Percentiles rank a stretch among this genome's conserved stretches.
Conservation (phyloP, 30 jellyfish, hydroid and myxozoan genomes). For the Phacellophora camtschatica region DNA sequence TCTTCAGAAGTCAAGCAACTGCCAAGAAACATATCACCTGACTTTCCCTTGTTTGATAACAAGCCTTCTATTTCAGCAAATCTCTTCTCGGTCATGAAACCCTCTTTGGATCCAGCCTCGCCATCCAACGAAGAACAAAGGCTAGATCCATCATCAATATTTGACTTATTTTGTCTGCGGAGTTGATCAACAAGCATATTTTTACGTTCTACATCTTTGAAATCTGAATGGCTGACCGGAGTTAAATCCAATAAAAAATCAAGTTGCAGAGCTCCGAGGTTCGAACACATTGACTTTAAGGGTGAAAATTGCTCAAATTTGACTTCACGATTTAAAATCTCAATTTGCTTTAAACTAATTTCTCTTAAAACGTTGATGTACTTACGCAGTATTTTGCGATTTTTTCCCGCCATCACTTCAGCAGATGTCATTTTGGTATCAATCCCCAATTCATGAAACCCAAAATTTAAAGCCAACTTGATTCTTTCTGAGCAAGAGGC, state of each 20-base stretch:
- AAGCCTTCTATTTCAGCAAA: background rate
- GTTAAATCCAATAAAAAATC: background rate
- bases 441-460: constrained; percentile 42
- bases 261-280: background rate
- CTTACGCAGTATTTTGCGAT: constrained; percentile 19
- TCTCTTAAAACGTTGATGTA: background rate
- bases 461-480: constrained; percentile 50
- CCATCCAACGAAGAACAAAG: no score
- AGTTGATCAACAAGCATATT: no score
- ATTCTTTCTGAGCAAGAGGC: constrained; percentile 38
- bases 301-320: background rate
- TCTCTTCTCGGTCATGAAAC: background rate
- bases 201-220: no score
- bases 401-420: constrained; percentile 6
- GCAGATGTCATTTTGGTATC: constrained; percentile 4
- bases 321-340: background rate
- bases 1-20: background rate
- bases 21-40: background rate
- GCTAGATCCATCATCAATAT: no score
- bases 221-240: background rate
- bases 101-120: background rate
- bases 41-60: background rate
- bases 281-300: background rate
- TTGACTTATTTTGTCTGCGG: no score
- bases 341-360: constrained; percentile 21